A percentile compares a stretch with the other conserved stretches of the same genome.
Evolutionary conservation across 2,113 vertebrate species (phyloP).

Genomic region (Nothobranchius furzeri): DNA sequence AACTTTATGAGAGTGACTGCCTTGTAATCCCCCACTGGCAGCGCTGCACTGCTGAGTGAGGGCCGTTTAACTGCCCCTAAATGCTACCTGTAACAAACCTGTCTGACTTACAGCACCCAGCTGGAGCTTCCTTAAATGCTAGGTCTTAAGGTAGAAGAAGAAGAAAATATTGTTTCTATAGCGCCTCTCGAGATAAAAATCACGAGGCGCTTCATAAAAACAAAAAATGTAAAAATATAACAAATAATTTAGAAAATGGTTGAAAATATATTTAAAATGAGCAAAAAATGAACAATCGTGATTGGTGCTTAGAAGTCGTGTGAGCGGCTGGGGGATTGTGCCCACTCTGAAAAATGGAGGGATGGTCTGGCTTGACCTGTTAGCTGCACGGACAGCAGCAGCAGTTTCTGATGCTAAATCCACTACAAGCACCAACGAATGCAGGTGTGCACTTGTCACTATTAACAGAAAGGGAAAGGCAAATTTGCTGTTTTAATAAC

Average conservation of each 20-base stretch:
- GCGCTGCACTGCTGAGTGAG: slow-evolving; percentile 65
- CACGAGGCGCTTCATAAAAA: too few species aligned
- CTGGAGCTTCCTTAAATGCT: slow-evolving; percentile 55
- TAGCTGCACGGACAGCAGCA: background rate
- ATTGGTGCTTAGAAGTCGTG: slow-evolving; percentile 49
- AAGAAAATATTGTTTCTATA: too few species aligned
- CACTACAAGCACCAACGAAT: slow-evolving; percentile 20
- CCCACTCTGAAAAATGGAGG: slow-evolving; percentile 2
- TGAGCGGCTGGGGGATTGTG: slow-evolving; percentile 38
- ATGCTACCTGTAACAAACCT: slow-evolving; percentile 75
- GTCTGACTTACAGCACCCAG: slow-evolving; percentile 59
- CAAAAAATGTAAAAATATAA: too few species aligned
- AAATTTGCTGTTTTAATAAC: slow-evolving; percentile 21
- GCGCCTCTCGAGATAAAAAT: too few species aligned
- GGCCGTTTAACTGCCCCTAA: slow-evolving; percentile 70
- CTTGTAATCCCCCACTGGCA: slow-evolving; percentile 77
- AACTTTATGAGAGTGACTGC: slow-evolving; percentile 74
- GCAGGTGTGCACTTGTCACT: slow-evolving; percentile 13
- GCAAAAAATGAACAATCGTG: too few species aligned
- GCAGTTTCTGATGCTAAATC: background rate
- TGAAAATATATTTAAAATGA: too few species aligned
- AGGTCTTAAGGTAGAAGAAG: slow-evolving; percentile 1
- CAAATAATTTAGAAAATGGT: too few species aligned
- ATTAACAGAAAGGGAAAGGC: slow-evolving; percentile 13
- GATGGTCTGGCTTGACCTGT: slow-evolving; percentile 1